Evolutionary conservation across 2,888 invertebrate genomes (phyloP).

Genomic region (Aphelenchoides bicaudatus): DNA sequence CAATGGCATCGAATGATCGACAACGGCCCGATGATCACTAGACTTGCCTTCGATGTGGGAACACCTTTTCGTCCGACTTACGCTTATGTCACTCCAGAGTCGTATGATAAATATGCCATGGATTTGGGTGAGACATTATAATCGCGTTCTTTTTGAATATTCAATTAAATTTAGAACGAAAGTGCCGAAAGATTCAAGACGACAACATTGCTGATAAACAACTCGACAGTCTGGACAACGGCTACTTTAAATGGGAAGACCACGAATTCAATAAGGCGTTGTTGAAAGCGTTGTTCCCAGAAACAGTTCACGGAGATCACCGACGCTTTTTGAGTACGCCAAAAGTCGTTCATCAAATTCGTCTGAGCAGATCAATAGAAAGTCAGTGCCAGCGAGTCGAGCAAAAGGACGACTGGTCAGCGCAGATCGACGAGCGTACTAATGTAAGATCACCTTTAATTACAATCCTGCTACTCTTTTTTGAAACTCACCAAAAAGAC

Average conservation of each 20-base stretch:
- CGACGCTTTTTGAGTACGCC: not conserved
- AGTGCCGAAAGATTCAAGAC: constrained; percentile 1
- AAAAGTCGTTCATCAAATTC: not conserved
- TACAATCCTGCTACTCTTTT: no score
- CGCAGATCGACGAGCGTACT: not conserved
- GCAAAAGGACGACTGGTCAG: constrained; percentile 1
- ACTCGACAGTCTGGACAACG: not conserved
- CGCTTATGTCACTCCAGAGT: constrained; percentile 1
- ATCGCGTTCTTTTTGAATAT: no score
- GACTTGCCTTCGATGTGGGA: not conserved
- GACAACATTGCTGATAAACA: constrained; percentile 10
- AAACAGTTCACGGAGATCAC: constrained; percentile 1
- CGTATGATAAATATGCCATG: constrained; percentile 12
- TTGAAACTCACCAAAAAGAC: no score
- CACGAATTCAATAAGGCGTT: constrained; percentile 14
- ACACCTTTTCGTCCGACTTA: not conserved
- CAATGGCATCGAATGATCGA: not conserved
- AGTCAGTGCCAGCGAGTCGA: not conserved
- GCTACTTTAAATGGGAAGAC: constrained; percentile 18
- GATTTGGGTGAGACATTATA: constrained; percentile 12
- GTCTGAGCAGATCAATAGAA: not conserved
- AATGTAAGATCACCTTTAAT: no score
- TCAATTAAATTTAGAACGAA: constrained; percentile 8
- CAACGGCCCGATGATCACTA: not conserved
- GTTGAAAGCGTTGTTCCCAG: constrained; percentile 13